Evolutionary conservation across 2,888 invertebrate genomes (phyloP).

Genomic region (Hirudinaria manillensis): DNA sequence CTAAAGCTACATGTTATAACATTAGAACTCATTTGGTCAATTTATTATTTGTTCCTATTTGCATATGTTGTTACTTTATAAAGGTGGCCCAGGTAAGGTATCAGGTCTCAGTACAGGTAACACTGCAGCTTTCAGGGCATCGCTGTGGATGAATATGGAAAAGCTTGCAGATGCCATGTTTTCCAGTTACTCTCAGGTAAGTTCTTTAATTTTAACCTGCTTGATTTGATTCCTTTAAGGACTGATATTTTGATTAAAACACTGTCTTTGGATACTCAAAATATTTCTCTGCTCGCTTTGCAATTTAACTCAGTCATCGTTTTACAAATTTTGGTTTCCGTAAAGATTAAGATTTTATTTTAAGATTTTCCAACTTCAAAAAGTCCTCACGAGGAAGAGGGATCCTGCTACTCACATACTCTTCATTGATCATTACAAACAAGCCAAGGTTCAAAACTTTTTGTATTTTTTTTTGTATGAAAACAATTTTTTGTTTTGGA

Average conservation of each 20-base stretch:
- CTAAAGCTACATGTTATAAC: no score
- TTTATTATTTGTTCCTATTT: background rate
- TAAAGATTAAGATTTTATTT: background rate
- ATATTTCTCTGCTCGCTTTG: no score
- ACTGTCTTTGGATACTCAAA: background rate
- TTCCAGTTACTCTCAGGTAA: conserved; percentile 52
- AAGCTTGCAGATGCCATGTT: conserved; percentile 69
- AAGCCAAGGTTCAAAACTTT: conserved; percentile 39
- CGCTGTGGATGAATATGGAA: conserved; percentile 83
- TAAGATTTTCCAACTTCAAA: conserved; percentile 57
- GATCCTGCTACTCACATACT: conserved; percentile 58
- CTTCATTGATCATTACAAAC: conserved; percentile 59
- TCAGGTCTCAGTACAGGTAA: conserved; percentile 59
- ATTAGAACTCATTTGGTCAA: no score
- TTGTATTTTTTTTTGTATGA: background rate
- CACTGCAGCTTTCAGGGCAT: conserved; percentile 61
- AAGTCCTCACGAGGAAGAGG: conserved; percentile 58
- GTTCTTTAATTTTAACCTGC: background rate
- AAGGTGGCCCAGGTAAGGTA: conserved; percentile 58
- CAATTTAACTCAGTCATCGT: no score
- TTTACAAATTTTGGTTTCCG: no score
- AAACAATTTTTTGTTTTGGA: background rate
- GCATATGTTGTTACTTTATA: background rate
- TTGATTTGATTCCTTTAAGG: background rate
- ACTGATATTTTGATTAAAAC: conserved; percentile 1